Conservation (phyloP, 2,113 vertebrate genomes). For the Mesembrinibis cayennensis region DNA sequence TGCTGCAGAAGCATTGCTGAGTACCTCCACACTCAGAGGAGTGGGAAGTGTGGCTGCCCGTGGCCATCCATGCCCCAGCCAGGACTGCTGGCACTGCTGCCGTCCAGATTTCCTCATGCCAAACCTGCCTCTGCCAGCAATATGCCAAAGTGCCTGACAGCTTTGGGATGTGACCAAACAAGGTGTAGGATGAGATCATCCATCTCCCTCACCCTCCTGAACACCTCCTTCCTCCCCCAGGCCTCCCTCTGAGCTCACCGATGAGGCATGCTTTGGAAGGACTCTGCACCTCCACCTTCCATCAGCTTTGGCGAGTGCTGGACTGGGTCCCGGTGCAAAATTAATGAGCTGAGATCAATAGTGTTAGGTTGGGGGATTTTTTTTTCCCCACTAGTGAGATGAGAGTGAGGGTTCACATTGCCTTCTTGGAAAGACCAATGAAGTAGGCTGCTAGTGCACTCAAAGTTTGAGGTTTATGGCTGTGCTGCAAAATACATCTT, state of each 20-base stretch:
- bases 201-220: neutral
- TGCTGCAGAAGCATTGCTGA: neutral
- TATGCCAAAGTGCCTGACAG: neutral
- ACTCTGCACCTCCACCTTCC: neutral
- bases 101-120: neutral
- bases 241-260: neutral
- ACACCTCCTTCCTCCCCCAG: neutral
- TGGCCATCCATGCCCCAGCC: rapidly evolving
- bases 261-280: neutral
- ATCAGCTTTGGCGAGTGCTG: neutral
- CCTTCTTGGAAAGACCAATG: neutral
- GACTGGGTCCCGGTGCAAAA: neutral
- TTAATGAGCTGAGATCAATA: neutral
- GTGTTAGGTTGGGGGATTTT: neutral
- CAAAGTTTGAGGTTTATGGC: neutral
- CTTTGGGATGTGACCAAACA: neutral
- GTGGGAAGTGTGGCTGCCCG: rapidly evolving
- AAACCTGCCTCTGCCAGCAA: neutral
- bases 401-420: neutral
- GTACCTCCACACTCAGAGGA: neutral
- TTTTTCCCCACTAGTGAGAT: neutral
- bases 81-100: neutral
- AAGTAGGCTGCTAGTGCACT: neutral
- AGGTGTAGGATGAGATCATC: neutral
- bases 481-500: neutral